A percentile compares a stretch with the other conserved stretches of the same genome.
phyloP scores from a whole-genome alignment of 2,888 invertebrate genomes.

The Ochlodes sylvanus region DNA sequence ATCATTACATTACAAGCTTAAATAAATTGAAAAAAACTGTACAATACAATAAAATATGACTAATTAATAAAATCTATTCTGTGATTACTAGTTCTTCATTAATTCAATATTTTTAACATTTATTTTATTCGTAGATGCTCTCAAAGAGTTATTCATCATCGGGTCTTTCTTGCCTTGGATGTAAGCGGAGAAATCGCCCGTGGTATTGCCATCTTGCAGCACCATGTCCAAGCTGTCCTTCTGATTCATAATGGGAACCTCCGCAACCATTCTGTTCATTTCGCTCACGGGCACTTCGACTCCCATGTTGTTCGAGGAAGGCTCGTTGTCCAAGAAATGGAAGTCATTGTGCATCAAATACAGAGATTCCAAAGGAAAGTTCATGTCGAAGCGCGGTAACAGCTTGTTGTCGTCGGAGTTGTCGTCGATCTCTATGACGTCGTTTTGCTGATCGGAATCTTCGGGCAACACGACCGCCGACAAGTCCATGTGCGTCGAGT shows the following conservation, averaged over 20 bases:
- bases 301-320: conserved; percentile 57
- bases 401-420: conserved; percentile 79
- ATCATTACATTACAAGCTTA: conserved; percentile 27
- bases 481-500: conserved; percentile 68
- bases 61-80: conserved; percentile 2
- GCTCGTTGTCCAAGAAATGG: conserved; percentile 74
- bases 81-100: conserved; percentile 69
- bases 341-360: conserved; percentile 79
- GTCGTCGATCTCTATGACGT: conserved; percentile 79
- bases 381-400: conserved; percentile 73
- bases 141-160: conserved; percentile 77
- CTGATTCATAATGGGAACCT: conserved; percentile 67
- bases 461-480: conserved; percentile 67
- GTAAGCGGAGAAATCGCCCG: conserved; percentile 64
- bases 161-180: conserved; percentile 77
- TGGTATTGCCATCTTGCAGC: conserved; percentile 50
- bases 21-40: conserved; percentile 21
- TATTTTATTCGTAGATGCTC: conserved; percentile 74
- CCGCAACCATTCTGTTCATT: conserved; percentile 67
- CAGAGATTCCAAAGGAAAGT: conserved; percentile 72
- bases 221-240: conserved; percentile 61
- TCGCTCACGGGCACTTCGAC: conserved; percentile 61
- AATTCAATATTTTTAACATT: conserved; percentile 81
- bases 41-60: conserved; percentile 5
- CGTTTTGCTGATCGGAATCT: conserved; percentile 66